phyloP scores from a whole-genome alignment of 1,140 invertebrate genomes.

The Brachionus plicatilis region DNA sequence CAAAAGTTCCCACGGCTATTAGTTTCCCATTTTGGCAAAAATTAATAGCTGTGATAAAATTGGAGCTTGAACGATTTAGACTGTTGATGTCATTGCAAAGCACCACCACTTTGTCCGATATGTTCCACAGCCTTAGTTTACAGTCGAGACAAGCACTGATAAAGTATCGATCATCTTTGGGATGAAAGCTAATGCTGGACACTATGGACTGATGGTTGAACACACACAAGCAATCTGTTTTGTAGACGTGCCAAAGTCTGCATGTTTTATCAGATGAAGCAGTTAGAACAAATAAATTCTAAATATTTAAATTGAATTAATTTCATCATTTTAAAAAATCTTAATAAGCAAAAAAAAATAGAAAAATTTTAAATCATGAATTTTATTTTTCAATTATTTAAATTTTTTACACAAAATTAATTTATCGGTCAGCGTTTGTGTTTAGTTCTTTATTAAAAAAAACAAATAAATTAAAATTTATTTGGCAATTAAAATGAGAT shows the following conservation, averaged over 20 bases:
- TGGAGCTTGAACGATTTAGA: conserved; percentile 62
- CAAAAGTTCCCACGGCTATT: conserved; percentile 89
- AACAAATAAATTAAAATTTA: no score
- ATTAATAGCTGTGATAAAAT: conserved; percentile 92
- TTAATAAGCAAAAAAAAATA: no score
- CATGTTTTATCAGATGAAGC: conserved; percentile 98
- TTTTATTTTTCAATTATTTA: no score
- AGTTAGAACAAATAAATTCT: conserved; percentile 91
- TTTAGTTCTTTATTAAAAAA: no score
- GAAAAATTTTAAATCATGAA: no score
- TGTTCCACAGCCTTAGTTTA: conserved; percentile 95
- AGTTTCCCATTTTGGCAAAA: conserved; percentile 96
- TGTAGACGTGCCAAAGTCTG: conserved; percentile 89
- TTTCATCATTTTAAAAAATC: no score
- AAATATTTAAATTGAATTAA: conserved; percentile 28
- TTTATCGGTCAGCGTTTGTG: no score
- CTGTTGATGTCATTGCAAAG: conserved; percentile 47
- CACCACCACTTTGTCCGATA: conserved; percentile 88
- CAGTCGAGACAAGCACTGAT: conserved; percentile 89
- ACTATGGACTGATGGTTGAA: conserved; percentile 99
- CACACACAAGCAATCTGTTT: conserved; percentile 92
- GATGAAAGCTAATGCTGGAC: conserved; percentile 95
- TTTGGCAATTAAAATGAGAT: no score
- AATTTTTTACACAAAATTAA: no score
- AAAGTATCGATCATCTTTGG: conserved; percentile 87